Evolutionary conservation across 2,888 invertebrate species (phyloP).

Genomic region (Unio delphinus): DNA sequence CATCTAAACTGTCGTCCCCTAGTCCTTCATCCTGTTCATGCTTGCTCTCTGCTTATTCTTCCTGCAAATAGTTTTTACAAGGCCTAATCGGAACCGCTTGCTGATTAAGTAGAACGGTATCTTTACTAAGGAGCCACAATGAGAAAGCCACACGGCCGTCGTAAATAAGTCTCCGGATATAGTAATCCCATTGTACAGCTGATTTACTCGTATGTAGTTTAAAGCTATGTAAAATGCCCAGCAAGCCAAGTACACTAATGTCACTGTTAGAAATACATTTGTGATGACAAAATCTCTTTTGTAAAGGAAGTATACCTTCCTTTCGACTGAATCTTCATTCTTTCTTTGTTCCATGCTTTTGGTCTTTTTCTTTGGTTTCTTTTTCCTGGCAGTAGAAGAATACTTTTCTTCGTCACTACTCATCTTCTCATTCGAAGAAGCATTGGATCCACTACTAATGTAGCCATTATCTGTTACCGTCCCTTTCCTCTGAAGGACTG

Average conservation of each 20-base stretch:
- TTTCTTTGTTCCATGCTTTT: constrained; percentile 1
- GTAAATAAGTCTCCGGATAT: constrained; percentile 23
- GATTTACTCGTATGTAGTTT: constrained; percentile 32
- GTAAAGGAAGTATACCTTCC: constrained; percentile 33
- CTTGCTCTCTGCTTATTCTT: no score
- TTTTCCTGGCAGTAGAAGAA: not conserved
- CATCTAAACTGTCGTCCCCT: no score
- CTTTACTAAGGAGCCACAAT: constrained; percentile 17
- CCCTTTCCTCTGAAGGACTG: constrained; percentile 32
- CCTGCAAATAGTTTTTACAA: no score
- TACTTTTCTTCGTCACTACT: not conserved
- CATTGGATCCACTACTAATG: not conserved
- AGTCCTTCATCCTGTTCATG: no score
- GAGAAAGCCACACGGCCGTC: constrained; percentile 15
- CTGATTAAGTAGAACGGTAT: constrained; percentile 20
- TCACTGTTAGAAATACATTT: constrained; percentile 37
- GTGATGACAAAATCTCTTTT: constrained; percentile 35
- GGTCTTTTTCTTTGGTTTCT: constrained; percentile 2
- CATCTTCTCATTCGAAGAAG: not conserved
- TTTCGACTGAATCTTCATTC: constrained; percentile 7
- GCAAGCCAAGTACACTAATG: constrained; percentile 26
- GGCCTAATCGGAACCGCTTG: no score
- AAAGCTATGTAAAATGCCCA: constrained; percentile 51
- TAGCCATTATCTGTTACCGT: constrained; percentile 10
- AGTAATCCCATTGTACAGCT: constrained; percentile 25